These are phyloP conservation scores for Phylloscopus trochilus DNA, from an alignment of 2,113 vertebrate species.

Conservation along the genomic window DNA sequence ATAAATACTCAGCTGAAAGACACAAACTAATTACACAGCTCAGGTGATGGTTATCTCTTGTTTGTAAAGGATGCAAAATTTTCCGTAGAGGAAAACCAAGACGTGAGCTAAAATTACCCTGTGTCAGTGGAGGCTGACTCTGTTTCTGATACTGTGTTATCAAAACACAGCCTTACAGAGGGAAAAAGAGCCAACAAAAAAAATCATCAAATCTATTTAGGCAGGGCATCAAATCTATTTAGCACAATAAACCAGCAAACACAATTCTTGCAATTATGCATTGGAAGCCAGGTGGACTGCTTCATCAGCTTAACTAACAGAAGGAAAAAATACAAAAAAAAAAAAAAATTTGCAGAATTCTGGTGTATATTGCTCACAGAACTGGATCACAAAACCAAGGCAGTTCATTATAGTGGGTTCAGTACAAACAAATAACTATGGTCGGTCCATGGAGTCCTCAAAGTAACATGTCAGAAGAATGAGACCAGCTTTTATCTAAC, in stretches of 20 bases:
- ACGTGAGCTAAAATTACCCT: not conserved
- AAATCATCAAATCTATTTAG: not conserved
- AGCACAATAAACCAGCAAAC: not conserved
- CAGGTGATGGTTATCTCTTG: not conserved
- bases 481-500: not conserved
- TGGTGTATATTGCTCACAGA: not conserved
- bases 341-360: not conserved
- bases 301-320: not conserved
- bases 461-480: not conserved
- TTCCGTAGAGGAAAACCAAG: not conserved
- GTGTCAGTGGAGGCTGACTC: not conserved
- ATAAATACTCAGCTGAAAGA: not conserved
- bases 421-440: not conserved
- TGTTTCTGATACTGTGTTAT: not conserved
- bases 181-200: not conserved
- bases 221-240: not conserved
- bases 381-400: not conserved
- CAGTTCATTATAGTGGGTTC: not conserved
- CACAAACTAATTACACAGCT: not conserved
- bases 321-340: not conserved
- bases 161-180: not conserved
- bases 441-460: not conserved
- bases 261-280: not conserved
- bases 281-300: not conserved
- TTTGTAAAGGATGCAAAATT: not conserved